Evolutionary conservation across 2,888 invertebrate genomes (phyloP), one percentile per base, ranked within the genome.

Genomic region (Papilio protenor): DNA sequence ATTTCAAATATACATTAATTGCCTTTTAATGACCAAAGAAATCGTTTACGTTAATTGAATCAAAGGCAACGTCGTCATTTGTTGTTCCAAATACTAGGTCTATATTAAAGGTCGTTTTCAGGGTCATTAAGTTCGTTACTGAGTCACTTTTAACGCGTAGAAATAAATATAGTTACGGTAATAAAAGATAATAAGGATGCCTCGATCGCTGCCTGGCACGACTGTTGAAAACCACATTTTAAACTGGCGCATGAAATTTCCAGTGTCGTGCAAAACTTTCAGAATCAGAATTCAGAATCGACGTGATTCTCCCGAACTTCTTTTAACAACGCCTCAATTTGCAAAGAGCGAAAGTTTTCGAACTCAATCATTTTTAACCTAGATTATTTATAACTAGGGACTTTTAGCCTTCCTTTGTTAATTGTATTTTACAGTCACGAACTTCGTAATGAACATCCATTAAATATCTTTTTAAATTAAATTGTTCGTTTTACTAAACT

Each of bases 141-240:
- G 57, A 23, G 23, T 69, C 75, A 59, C 18, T 71, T 73, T 59
- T 47, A 57, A 73, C 66, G 14, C 45, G 21, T 61, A 74, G 40
- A 57, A 75, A 11, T 23, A 57, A 75, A 11, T 23, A 64, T n/a
- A 40, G 18, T 40, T 21, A 75, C 27, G 49, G 59, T 47, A 64
- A 49, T 64, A 47, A 66, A 66, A 64, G 18, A 47, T 49, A 49
- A 74, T 49, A 23, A 66, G n/a, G 12, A 73, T 55, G 47, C 64
- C 77, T 81, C 82, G 79, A 81, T 79, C 83, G 81, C 86, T 82
- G 83, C 83, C 85, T 85, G 87, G 84, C 84, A 88, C 84, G 79
- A 81, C 79, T 80, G 77, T 75, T 80, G 80, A 81, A 85, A 83
- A 82, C 80, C 82, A 80, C 33, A 59, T 71, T 75, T 76, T 69